Base-by-base conservation (phyloP, 2,797 vertebrate genomes). In the Scomberomorus guttatus region DNA sequence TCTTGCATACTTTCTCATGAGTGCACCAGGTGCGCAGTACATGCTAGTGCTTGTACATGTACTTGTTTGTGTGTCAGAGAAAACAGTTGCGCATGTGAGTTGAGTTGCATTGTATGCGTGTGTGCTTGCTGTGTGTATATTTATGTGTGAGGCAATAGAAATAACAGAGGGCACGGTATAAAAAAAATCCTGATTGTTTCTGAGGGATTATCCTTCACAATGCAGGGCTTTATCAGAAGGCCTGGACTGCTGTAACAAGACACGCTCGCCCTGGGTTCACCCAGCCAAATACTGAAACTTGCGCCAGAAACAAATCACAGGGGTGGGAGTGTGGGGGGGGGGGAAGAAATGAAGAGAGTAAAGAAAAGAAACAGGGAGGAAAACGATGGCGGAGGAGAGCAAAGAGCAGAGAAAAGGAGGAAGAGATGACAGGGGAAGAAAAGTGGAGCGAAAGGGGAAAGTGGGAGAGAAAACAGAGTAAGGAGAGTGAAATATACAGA, bases 131-230 rank as follows among this genome's bases (percentile, higher is more conserved):
- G 63, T 60, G 66, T 32, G 64, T 63, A 39, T 68, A 39, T 86
- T 64, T 60, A 73, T 2, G 20, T 80, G 80, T 75, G 58, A 80
- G 58, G 70, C 78, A 57, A 61, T 58, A 78, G 79, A 76, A 86
- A 88, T 76, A 90, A 86, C 86, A 84, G 59, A 73, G 71, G 64
- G 65, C 59, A 56, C 6, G 10, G 79, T 76, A 85, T 87, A 8
- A 50, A 50, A 83, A 92, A 88, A 91, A 91, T 87, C 77, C 63
- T 79, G 73, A 92, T 92, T 94, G 92, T 91, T 92, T 91, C 84
- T 75, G 78, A 74, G 77, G 88, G 90, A 92, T 93, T 93, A 92
- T 84, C 77, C 78, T 64, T 80, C 78, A 95, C 91, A 94, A 93
- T 93, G 80, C 82, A 56, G 52, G 25, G 81, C 90, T 93, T 89